Base-by-base conservation (phyloP, 2,797 vertebrate genomes). In the Eupleurogrammus muticus region DNA sequence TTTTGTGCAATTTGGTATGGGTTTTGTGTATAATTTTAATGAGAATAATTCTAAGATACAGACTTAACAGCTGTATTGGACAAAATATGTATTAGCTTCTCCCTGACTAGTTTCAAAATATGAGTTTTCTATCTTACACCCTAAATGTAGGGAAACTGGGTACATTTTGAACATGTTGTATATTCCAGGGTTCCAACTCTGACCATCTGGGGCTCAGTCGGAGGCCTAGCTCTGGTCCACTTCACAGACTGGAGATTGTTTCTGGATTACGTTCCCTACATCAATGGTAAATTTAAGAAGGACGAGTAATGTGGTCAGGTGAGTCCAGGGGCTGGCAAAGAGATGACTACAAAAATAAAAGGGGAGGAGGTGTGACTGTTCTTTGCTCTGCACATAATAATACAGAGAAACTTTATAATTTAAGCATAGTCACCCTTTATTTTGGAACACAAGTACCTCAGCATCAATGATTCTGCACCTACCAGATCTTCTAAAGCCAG, bases 251-350 rank as follows among this genome's bases (percentile, higher is more conserved):
- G 97, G 97, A 85, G 92, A 62, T 24, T 97, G 68, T 17, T 98
- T 77, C 88, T 99, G 73, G 95, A 96, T 69, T 96, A 96, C 35
- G 96, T 99, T n/a, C 97, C 97, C 5, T 98, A 97, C 86, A 79
- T 99, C 52, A 90, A 79, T 0, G 95, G 97, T 74, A 99, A 99
- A 81, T 99, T 94, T 72, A 97, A 96, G 85, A 93, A 95, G 1
- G 94, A 91, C 3, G 91, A 90, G 4, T 91, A 86, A 54, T 19
- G 42, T 40, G 2, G 28, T 21, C 70, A 79, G 80, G 88, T 89
- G 35, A 58, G 84, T 89, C 5, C 7, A 2, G 36, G 16, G 12
- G 49, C 40, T 19, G 49, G 1, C 7, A 49, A 59, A 48, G 1
- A 53, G 5, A 23, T 20, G 9, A 17, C n/a, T 34, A 0, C 9